A percentile compares a stretch with the other conserved stretches of the same genome.
These are phyloP conservation scores for Eumerus sabulonum DNA, from an alignment of 2,888 invertebrate species.

Conservation along the genomic window DNA sequence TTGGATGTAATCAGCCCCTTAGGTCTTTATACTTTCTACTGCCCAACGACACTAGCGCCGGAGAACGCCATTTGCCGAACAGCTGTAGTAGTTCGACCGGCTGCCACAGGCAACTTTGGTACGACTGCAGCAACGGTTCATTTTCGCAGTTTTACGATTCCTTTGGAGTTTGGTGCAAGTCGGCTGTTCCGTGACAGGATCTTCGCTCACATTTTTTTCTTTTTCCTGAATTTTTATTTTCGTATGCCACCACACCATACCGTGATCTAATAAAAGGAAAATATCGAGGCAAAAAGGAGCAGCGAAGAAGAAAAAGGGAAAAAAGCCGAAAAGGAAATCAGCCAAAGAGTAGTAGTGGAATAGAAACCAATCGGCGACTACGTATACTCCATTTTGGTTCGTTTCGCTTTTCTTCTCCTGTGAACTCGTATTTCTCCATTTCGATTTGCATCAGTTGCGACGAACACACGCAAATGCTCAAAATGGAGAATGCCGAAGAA, in stretches of 20 bases:
- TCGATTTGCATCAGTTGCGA: too few relatives aligned
- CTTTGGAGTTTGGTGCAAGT: constrained; percentile 62
- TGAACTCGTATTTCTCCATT: not conserved
- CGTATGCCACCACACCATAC: constrained; percentile 9
- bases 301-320: not conserved
- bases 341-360: constrained; percentile 1
- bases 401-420: constrained; percentile 24
- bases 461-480: constrained; percentile 70
- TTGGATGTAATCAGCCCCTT: constrained; percentile 21
- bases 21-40: not conserved
- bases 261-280: constrained; percentile 76
- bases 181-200: constrained; percentile 30
- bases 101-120: constrained; percentile 43
- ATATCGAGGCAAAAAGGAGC: too few relatives aligned
- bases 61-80: constrained; percentile 5
- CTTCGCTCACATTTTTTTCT: constrained; percentile 33
- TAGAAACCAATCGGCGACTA: too few relatives aligned
- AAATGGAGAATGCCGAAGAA: constrained; percentile 91
- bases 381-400: too few relatives aligned
- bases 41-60: constrained; percentile 40
- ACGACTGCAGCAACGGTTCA: constrained; percentile 48
- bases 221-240: too few relatives aligned
- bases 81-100: constrained; percentile 44
- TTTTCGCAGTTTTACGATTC: constrained; percentile 63
- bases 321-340: constrained; percentile 20